These are phyloP conservation scores for Podarcis muralis DNA, from an alignment of 2,113 vertebrate species.

Conservation along the genomic window DNA sequence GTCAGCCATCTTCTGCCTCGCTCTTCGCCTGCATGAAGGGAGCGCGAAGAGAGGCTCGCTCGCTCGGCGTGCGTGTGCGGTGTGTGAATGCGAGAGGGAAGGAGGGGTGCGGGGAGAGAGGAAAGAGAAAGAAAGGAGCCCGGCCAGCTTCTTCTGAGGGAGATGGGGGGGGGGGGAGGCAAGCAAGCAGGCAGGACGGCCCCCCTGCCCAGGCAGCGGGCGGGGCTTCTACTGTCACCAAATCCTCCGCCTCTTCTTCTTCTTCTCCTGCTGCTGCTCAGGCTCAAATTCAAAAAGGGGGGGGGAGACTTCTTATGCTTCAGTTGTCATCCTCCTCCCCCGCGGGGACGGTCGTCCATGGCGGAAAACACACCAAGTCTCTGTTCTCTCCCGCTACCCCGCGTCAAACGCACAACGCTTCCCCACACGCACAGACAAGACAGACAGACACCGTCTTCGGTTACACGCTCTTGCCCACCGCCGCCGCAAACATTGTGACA, in stretches of 20 bases:
- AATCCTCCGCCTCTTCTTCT: slow-evolving; percentile 42
- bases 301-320: background rate
- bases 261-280: background rate
- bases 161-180: slow-evolving; percentile 67
- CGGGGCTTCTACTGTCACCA: slow-evolving; percentile 61
- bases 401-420: background rate
- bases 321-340: background rate
- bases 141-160: slow-evolving; percentile 79
- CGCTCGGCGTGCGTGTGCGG: slow-evolving; percentile 56
- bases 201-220: slow-evolving; percentile 79
- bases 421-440: background rate
- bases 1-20: slow-evolving; percentile 92
- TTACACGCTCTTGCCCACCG: background rate
- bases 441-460: background rate
- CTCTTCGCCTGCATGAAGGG: slow-evolving; percentile 68
- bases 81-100: slow-evolving; percentile 30
- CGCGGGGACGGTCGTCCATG: background rate
- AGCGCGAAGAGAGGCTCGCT: slow-evolving; percentile 30
- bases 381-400: too few relatives aligned
- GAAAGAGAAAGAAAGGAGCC: slow-evolving; percentile 27
- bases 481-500: background rate
- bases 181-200: slow-evolving; percentile 69
- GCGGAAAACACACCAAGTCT: background rate
- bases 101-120: background rate
- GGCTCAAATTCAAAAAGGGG: slow-evolving; percentile 1